phyloP scores from a whole-genome alignment of 2,113 vertebrate species.

The Tragelaphus buxtoni region DNA sequence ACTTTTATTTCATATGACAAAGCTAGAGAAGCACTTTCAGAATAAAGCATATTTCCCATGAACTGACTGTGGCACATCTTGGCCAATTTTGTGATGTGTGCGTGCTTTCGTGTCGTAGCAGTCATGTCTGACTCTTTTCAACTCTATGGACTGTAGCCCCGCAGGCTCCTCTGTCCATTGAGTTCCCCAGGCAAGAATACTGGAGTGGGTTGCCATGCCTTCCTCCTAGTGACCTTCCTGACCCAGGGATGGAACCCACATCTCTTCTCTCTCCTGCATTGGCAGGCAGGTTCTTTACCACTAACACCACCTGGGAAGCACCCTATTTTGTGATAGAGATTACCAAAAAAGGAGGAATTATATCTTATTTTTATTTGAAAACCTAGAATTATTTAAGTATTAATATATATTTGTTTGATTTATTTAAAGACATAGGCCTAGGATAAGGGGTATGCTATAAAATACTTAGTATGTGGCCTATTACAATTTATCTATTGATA shows the following conservation, averaged over 20 bases:
- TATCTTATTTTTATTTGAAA: background rate
- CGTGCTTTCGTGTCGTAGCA: accelerated
- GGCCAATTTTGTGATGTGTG: background rate
- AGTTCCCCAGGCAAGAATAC: background rate
- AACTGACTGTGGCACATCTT: background rate
- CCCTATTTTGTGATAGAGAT: background rate
- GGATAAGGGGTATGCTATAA: background rate
- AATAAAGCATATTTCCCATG: background rate
- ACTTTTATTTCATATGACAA: background rate
- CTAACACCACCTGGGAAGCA: background rate
- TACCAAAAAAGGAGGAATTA: background rate
- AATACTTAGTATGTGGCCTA: background rate
- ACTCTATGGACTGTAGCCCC: background rate
- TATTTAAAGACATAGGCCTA: background rate
- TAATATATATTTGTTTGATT: background rate
- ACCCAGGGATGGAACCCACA: background rate
- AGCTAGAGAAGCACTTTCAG: background rate
- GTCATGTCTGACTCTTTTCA: background rate
- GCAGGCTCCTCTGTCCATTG: background rate
- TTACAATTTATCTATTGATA: background rate
- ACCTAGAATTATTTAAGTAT: background rate
- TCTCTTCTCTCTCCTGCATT: background rate
- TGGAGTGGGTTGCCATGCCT: background rate
- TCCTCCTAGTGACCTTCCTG: background rate
- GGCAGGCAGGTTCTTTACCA: background rate